Base-by-base conservation (phyloP, 2,113 vertebrate genomes). In the Platichthys stellatus region DNA sequence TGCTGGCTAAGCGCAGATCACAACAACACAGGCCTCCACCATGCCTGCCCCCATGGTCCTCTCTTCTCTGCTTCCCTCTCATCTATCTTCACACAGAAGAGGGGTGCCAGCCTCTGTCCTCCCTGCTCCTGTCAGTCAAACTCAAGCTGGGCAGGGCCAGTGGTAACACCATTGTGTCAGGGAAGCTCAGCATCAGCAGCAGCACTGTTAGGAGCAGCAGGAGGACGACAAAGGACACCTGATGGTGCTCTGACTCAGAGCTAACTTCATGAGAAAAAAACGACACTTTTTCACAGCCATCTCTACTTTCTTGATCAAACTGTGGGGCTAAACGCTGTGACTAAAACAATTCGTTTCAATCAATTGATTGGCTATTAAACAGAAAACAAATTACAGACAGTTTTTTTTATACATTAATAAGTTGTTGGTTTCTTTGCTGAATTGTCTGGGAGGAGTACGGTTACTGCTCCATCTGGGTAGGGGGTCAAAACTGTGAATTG, bases 81-180 rank as follows among this genome's bases (percentile, higher is more conserved):
- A 40, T 23, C n/a, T 57, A n/a, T 63, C 67, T 63, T 38, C 35
- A 31, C 18, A 73, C 18, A 35, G 21, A 2, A n/a, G 35, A 58
- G 14, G n/a, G 26, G 26, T 17, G 15, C 14, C 2, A 11, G 64
- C 35, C 45, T 69, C 47, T 62, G 53, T 58, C 24, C 68, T 68
- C 28, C 3, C 63, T 70, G 69, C 69, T 80, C 68, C 74, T 49
- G 75, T 72, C 83, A 64, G 60, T 81, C 73, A 58, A 54, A 59
- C 5, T 38, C 14, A 3, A 35, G 57, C 3, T 21, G 78, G 86
- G 84, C 5, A 69, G 82, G 72, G 64, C 47, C 9, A 10, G 56
- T 2, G 3, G 66, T 82, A 86, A 81, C 91, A 88, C 87, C 81
- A 89, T 88, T 92, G 80, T 91, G 90, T 89, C 89, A 86, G 62